Conservation (phyloP, 2,888 invertebrate species). For the Phalera bucephala region DNA sequence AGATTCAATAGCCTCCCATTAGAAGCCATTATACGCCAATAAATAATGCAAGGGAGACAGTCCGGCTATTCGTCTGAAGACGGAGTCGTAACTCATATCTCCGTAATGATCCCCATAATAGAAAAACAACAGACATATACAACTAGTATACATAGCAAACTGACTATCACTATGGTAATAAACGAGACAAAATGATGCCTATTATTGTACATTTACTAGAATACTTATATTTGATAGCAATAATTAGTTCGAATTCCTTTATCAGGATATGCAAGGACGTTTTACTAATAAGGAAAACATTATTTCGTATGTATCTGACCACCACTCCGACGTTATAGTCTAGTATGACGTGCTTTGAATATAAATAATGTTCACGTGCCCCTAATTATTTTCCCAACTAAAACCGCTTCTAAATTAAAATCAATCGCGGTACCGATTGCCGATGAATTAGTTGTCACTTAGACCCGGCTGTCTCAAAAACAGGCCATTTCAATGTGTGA, state of each 20-base stretch:
- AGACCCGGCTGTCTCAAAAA: constrained; percentile 47
- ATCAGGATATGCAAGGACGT: too few relatives aligned
- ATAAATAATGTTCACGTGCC: too few relatives aligned
- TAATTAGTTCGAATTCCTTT: too few relatives aligned
- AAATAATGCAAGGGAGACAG: constrained; percentile 76
- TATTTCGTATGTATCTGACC: too few relatives aligned
- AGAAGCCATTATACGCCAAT: constrained; percentile 79
- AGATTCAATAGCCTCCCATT: constrained; percentile 80
- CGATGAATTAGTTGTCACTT: constrained; percentile 58
- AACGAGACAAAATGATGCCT: background rate
- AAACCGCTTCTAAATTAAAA: too few relatives aligned
- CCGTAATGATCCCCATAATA: constrained; percentile 69
- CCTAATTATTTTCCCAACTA: too few relatives aligned
- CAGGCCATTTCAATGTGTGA: constrained; percentile 59
- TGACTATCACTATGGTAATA: constrained; percentile 21
- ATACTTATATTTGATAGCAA: too few relatives aligned
- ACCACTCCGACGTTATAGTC: too few relatives aligned
- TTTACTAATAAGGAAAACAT: too few relatives aligned
- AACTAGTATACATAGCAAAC: constrained; percentile 34
- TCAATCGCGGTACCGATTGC: constrained; percentile 38
- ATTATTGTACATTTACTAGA: too few relatives aligned
- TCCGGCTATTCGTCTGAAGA: constrained; percentile 63
- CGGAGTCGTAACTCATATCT: constrained; percentile 66
- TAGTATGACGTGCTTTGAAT: too few relatives aligned
- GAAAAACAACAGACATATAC: constrained; percentile 48